phyloP scores from a whole-genome alignment of 2,797 vertebrate species.

The Phaenicophaeus curvirostris region DNA sequence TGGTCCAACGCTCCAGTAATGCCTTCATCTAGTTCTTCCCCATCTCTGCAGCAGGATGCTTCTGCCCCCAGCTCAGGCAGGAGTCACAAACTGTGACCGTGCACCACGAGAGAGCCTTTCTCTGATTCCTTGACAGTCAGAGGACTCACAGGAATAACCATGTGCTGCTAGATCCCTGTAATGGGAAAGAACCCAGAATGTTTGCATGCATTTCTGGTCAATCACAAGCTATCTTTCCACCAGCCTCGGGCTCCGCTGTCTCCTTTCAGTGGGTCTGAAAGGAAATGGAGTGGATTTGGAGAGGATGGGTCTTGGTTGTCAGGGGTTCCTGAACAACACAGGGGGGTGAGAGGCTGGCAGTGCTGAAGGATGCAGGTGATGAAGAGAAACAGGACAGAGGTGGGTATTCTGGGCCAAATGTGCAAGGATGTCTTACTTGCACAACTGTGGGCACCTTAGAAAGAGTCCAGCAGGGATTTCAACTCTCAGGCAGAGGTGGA shows the following conservation, averaged over 20 bases:
- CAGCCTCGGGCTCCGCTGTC: background rate
- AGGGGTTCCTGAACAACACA: background rate
- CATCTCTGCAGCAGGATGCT: background rate
- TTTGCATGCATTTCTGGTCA: background rate
- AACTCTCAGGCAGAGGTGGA: background rate
- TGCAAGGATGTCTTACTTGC: too few species aligned
- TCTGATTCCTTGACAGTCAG: background rate
- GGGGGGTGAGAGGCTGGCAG: background rate
- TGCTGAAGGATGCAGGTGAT: rapidly evolving
- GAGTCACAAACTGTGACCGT: background rate
- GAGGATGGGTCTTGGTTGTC: rapidly evolving
- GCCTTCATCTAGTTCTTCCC: background rate
- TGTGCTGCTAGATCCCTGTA: background rate
- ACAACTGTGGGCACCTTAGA: background rate
- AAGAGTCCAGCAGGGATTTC: background rate
- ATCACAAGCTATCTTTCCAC: rapidly evolving
- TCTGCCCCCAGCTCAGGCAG: background rate
- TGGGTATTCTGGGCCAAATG: background rate
- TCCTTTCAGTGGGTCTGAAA: background rate
- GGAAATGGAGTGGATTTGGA: too few species aligned
- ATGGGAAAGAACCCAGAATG: background rate
- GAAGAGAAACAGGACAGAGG: background rate
- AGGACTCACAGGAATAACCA: background rate
- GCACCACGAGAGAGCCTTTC: background rate
- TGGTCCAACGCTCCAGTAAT: background rate